Evolutionary conservation across 2,797 vertebrate species (phyloP).

Genomic region (Malacoraja senta): DNA sequence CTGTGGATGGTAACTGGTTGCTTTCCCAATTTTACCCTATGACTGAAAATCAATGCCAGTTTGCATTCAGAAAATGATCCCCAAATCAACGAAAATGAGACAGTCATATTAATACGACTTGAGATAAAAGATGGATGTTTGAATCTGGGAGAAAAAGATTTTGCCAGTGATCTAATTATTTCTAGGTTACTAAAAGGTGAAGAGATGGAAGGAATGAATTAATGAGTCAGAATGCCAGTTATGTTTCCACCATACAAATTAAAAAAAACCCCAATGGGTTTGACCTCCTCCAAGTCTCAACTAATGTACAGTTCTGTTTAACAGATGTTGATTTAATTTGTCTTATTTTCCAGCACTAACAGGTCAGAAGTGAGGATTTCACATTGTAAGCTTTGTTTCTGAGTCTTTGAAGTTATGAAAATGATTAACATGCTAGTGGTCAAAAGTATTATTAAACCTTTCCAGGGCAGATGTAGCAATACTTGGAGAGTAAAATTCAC

Average conservation of each 20-base stretch:
- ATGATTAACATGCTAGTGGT: background rate
- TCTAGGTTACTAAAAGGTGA: background rate
- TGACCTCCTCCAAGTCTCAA: slow-evolving; percentile 3
- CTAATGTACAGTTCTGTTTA: background rate
- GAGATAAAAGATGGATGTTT: background rate
- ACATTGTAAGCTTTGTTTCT: background rate
- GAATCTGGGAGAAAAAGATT: background rate
- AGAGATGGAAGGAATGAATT: background rate
- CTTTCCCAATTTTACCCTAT: background rate
- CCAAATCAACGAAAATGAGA: background rate
- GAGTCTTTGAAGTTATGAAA: background rate
- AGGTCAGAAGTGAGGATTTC: background rate
- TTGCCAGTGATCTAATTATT: background rate
- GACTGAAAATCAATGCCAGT: background rate
- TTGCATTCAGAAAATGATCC: background rate
- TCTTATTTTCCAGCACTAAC: background rate
- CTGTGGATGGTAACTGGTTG: background rate
- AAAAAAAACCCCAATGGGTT: background rate
- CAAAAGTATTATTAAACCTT: background rate
- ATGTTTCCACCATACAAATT: slow-evolving; percentile 18
- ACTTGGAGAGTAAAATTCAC: background rate
- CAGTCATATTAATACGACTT: background rate
- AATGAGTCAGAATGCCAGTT: slow-evolving; percentile 20
- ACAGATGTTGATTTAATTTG: background rate
- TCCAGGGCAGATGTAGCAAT: background rate